Conservation (phyloP, 2,797 vertebrate species). For the Pterois miles region DNA sequence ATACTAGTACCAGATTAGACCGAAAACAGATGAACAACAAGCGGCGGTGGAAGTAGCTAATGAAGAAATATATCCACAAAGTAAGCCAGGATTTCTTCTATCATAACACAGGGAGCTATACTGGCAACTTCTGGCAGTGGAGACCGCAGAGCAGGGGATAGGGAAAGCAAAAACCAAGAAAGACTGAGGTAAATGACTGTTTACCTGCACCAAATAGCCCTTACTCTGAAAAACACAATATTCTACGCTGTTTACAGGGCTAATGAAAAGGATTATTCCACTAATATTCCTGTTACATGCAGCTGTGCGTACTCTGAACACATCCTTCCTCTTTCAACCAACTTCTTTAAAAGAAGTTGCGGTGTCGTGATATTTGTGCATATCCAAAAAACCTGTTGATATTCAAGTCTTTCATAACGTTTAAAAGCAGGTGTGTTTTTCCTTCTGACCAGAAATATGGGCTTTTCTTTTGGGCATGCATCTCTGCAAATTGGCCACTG, state of each 20-base stretch:
- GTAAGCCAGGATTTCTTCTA: not conserved
- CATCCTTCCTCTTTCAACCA: not conserved
- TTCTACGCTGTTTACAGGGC: not conserved
- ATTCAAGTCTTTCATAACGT: not conserved
- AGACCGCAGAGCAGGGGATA: not conserved
- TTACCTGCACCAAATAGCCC: accelerated
- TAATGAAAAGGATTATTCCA: no score
- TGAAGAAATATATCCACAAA: not conserved
- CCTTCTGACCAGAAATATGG: not conserved
- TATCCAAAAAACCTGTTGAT: not conserved
- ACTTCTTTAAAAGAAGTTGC: not conserved
- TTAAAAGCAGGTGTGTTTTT: not conserved
- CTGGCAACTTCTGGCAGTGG: no score
- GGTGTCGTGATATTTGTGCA: not conserved
- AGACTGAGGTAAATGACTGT: not conserved
- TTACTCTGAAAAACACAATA: not conserved
- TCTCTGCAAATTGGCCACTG: no score
- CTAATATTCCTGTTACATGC: not conserved
- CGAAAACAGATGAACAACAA: not conserved
- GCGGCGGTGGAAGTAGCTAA: conserved; percentile 36
- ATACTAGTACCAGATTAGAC: conserved; percentile 14
- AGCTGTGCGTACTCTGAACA: not conserved
- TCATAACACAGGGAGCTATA: not conserved
- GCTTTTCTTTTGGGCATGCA: not conserved
- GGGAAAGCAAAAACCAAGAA: conserved; percentile 7